Percentiles rank a stretch among this genome's conserved stretches.
Conservation (phyloP, 1,140 invertebrate species). For the Anadara kagoshimensis region DNA sequence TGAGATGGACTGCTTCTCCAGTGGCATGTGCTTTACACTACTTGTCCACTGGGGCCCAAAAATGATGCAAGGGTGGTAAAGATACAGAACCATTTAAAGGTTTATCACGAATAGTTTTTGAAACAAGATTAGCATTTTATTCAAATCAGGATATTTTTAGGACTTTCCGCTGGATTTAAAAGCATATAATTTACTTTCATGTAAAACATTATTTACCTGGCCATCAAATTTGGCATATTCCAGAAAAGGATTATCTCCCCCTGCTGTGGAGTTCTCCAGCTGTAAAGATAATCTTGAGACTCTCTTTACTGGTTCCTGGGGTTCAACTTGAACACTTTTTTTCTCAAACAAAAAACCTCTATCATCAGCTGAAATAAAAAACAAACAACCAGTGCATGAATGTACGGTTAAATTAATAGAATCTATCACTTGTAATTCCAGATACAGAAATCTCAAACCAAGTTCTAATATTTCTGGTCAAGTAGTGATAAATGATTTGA, state of each 20-base stretch:
- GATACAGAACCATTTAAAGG: no score
- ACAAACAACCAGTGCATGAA: neutral
- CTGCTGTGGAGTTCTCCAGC: slow-evolving; percentile 83
- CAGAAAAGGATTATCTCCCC: slow-evolving; percentile 88
- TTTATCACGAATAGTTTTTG: no score
- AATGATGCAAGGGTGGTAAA: no score
- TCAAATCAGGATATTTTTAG: no score
- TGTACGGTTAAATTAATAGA: neutral
- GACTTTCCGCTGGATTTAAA: no score
- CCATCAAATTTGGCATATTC: slow-evolving; percentile 95
- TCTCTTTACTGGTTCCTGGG: slow-evolving; percentile 24
- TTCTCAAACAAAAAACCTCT: slow-evolving; percentile 81
- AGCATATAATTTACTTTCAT: neutral
- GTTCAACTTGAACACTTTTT: slow-evolving; percentile 45
- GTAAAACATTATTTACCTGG: slow-evolving; percentile 56
- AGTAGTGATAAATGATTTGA: neutral
- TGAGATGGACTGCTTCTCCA: no score
- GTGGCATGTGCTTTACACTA: no score
- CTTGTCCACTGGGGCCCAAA: no score
- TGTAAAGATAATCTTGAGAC: slow-evolving; percentile 81
- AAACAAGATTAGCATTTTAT: no score
- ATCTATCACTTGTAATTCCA: neutral
- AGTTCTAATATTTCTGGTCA: neutral
- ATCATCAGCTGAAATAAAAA: slow-evolving; percentile 76
- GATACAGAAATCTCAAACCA: neutral